A percentile compares a stretch with the other conserved stretches of the same genome.
phyloP scores from a whole-genome alignment of 1,140 invertebrate species.

The Drosophila rhopaloa region DNA sequence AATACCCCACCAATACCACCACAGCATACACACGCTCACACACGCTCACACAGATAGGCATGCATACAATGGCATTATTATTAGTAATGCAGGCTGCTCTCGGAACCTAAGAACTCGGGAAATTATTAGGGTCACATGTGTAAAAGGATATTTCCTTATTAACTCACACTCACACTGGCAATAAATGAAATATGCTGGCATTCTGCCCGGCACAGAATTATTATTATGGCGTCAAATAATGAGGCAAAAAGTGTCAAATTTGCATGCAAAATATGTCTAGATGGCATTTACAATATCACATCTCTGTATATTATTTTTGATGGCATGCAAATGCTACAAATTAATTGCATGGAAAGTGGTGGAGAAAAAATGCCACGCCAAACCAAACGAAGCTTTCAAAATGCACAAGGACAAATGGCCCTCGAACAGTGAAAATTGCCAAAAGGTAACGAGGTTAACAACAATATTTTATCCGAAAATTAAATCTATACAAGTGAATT shows the following conservation, averaged over 20 bases:
- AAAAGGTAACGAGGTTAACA: not conserved
- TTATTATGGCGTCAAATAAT: constrained; percentile 80
- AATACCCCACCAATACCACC: constrained; percentile 48
- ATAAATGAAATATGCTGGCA: constrained; percentile 49
- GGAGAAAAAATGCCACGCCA: constrained; percentile 3
- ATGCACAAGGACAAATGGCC: constrained; percentile 34
- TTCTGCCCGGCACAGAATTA: constrained; percentile 45
- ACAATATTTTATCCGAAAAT: not conserved
- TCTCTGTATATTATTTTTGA: constrained; percentile 60
- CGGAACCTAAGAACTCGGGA: constrained; percentile 65
- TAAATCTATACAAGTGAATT: not conserved
- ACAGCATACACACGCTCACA: constrained; percentile 19
- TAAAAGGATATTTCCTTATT: constrained; percentile 84
- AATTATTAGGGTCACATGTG: constrained; percentile 82
- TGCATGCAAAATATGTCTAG: constrained; percentile 71
- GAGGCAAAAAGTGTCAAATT: constrained; percentile 79
- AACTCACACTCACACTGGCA: constrained; percentile 47
- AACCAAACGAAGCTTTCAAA: constrained; percentile 19
- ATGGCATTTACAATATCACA: constrained; percentile 51
- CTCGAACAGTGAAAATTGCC: constrained; percentile 8
- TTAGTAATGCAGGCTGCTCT: constrained; percentile 75
- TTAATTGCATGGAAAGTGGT: constrained; percentile 64
- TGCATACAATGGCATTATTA: constrained; percentile 73
- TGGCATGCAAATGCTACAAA: constrained; percentile 65
- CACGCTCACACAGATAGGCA: constrained; percentile 30